Evolutionary conservation across 1,140 invertebrate genomes (phyloP).

Genomic region (Chironomus striatipennis): DNA sequence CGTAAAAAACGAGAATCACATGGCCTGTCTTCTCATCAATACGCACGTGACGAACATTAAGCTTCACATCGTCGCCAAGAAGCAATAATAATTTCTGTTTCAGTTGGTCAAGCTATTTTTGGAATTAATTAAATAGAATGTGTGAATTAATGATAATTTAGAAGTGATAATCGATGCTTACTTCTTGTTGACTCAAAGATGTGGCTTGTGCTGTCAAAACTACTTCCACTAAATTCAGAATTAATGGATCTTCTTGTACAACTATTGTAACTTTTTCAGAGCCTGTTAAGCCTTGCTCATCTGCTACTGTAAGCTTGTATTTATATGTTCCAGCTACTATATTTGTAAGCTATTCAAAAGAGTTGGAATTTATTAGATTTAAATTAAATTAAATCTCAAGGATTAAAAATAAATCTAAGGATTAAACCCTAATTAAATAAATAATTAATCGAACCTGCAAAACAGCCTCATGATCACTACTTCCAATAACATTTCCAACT

Average conservation of each 20-base stretch:
- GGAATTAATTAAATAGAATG: not conserved
- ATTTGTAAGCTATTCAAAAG: conserved; percentile 59
- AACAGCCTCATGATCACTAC: conserved; percentile 63
- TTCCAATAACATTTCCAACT: conserved; percentile 66
- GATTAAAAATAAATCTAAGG: no score
- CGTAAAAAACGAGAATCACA: conserved; percentile 54
- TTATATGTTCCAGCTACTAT: conserved; percentile 79
- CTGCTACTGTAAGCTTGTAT: conserved; percentile 78
- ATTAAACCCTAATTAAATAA: not conserved
- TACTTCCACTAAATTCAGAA: conserved; percentile 70
- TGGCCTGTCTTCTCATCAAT: conserved; percentile 52
- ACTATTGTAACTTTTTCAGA: conserved; percentile 76
- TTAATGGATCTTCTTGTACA: conserved; percentile 70
- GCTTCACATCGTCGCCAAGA: conserved; percentile 56
- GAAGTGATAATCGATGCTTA: conserved; percentile 46
- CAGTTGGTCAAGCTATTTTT: conserved; percentile 43
- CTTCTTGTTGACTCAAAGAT: conserved; percentile 63
- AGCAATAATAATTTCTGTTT: conserved; percentile 46
- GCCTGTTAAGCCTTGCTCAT: conserved; percentile 74
- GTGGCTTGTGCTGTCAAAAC: conserved; percentile 63
- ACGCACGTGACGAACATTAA: conserved; percentile 53
- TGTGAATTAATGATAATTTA: not conserved
- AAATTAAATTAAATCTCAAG: no score
- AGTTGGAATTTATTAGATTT: not conserved
- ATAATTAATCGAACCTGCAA: conserved; percentile 60